phyloP scores from a whole-genome alignment of 2,113 vertebrate genomes.

The Prunella himalayana region DNA sequence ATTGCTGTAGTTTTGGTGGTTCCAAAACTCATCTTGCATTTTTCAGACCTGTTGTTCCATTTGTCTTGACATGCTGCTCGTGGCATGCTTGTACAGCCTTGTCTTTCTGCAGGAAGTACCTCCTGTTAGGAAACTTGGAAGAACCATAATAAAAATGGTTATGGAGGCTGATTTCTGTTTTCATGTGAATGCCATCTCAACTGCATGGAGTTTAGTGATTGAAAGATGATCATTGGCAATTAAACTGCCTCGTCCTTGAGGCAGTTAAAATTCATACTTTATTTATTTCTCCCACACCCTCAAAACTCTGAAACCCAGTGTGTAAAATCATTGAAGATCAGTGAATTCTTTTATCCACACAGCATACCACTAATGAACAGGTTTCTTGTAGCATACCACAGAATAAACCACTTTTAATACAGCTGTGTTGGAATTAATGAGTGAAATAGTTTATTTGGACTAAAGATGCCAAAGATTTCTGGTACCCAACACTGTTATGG shows the following conservation, averaged over 20 bases:
- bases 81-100: background rate
- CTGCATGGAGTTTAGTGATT: background rate
- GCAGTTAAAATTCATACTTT: background rate
- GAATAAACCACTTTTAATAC: background rate
- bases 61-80: background rate
- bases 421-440: background rate
- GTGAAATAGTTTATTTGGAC: background rate
- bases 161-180: background rate
- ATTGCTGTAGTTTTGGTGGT: background rate
- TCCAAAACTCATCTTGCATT: background rate
- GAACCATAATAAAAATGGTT: background rate
- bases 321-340: background rate
- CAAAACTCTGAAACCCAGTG: background rate
- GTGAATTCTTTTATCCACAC: background rate
- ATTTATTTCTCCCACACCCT: background rate
- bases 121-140: background rate
- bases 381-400: background rate
- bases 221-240: background rate
- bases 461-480: background rate
- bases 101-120: background rate
- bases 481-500: background rate
- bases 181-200: background rate
- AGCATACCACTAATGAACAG: background rate
- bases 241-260: background rate
- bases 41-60: background rate